Evolutionary conservation across 2,888 invertebrate species (phyloP).

Genomic region (Crematogaster levior): DNA sequence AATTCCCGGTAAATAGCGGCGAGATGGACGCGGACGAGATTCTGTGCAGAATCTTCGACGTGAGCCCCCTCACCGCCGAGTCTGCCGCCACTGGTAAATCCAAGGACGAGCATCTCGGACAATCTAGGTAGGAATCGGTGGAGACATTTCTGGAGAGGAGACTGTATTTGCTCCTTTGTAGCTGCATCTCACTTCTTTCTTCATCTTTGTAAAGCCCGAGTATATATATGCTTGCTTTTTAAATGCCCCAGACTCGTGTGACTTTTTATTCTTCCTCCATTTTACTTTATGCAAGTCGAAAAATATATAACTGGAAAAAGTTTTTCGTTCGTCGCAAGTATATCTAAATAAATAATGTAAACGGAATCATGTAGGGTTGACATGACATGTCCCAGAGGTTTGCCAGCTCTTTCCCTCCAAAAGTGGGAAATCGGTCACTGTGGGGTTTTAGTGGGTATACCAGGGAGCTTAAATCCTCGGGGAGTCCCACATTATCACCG

Average conservation of each 20-base stretch:
- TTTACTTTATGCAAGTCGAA: not conserved
- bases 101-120: conserved; percentile 62
- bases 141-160: too few species aligned
- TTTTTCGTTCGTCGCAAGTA: not conserved
- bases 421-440: too few species aligned
- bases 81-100: conserved; percentile 41
- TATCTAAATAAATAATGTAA: not conserved
- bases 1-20: conserved; percentile 9
- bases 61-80: conserved; percentile 40
- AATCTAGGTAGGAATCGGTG: conserved; percentile 64
- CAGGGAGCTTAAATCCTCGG: too few species aligned
- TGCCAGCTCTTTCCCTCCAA: too few species aligned
- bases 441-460: too few species aligned
- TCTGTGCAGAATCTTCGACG: conserved; percentile 75
- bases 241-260: not conserved
- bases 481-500: too few species aligned
- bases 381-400: too few species aligned
- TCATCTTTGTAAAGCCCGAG: not conserved
- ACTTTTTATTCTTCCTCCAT: not conserved
- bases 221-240: not conserved
- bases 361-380: not conserved
- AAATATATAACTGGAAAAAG: not conserved
- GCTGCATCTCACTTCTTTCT: not conserved
- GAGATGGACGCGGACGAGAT: conserved; percentile 78
- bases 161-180: not conserved